Percentiles rank a stretch among this genome's conserved stretches.
Conservation (phyloP, 2,113 vertebrate species). For the Menidia beryllina region DNA sequence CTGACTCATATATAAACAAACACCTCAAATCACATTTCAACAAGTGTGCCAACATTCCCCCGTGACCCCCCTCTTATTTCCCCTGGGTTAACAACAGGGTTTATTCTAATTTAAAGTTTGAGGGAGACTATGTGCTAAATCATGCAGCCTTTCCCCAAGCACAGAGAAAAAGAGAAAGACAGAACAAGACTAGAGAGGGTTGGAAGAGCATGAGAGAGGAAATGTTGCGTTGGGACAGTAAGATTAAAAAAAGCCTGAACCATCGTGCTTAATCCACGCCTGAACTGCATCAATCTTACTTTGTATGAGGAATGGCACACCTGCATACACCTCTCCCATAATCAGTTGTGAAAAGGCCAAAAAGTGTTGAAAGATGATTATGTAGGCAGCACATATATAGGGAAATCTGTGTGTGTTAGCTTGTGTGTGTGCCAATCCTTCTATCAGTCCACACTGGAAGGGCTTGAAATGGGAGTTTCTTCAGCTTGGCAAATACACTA, state of each 20-base stretch:
- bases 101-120: slow-evolving; percentile 54
- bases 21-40: slow-evolving; percentile 32
- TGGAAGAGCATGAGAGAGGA: slow-evolving; percentile 15
- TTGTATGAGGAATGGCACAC: not conserved
- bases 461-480: slow-evolving; percentile 39
- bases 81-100: slow-evolving; percentile 46
- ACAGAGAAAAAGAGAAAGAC: slow-evolving; percentile 11
- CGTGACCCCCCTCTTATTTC: slow-evolving; percentile 13
- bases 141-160: slow-evolving; percentile 26
- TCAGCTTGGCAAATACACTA: slow-evolving; percentile 26
- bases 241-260: slow-evolving; percentile 57
- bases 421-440: slow-evolving; percentile 10
- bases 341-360: not conserved
- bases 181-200: slow-evolving; percentile 20
- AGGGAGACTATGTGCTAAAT: slow-evolving; percentile 44
- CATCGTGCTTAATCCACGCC: slow-evolving; percentile 22
- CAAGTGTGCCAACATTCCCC: slow-evolving; percentile 9
- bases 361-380: slow-evolving; percentile 27
- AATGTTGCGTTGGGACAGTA: slow-evolving; percentile 27
- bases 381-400: not conserved
- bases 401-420: not conserved
- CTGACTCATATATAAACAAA: slow-evolving; percentile 25
- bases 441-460: not conserved
- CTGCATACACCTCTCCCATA: not conserved
- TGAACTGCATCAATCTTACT: not conserved